Conservation (phyloP, 2,797 vertebrate species). For the Parotocinclus haroldoi region DNA sequence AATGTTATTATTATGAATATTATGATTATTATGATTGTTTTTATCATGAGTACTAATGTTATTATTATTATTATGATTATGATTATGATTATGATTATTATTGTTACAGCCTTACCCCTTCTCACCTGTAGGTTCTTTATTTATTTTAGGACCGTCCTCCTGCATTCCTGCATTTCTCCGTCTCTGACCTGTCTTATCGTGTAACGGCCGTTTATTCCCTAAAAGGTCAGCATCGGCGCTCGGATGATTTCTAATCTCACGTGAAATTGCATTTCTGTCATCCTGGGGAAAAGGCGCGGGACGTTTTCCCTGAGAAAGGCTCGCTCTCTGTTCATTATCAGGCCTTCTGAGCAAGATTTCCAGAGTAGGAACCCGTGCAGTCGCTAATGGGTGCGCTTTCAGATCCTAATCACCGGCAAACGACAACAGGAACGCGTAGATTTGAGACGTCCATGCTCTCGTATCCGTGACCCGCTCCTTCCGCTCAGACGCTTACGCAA, state of each 20-base stretch:
- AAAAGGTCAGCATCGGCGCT: constrained; percentile 16
- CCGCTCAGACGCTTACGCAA: too few relatives aligned
- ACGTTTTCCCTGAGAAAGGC: constrained; percentile 15
- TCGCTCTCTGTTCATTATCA: neutral
- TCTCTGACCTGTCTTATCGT: constrained; percentile 20
- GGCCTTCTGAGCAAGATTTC: constrained; percentile 3
- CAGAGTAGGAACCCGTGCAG: too few relatives aligned
- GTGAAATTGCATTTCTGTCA: constrained; percentile 34
- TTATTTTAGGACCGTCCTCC: too few relatives aligned
- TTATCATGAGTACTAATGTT: too few relatives aligned
- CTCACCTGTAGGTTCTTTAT: too few relatives aligned
- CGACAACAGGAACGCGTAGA: neutral
- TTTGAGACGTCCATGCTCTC: neutral
- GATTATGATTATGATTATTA: neutral
- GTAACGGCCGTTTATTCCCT: constrained; percentile 2
- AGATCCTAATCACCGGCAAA: too few relatives aligned
- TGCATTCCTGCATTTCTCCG: neutral
- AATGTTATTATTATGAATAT: too few relatives aligned
- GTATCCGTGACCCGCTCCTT: too few relatives aligned
- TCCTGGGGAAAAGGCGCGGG: constrained; percentile 11
- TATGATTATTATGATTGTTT: too few relatives aligned
- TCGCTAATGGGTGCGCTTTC: too few relatives aligned
- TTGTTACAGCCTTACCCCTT: constrained; percentile 38
- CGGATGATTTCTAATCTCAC: constrained; percentile 25
- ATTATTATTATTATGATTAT: too few relatives aligned